Percentiles rank a stretch among this genome's conserved stretches.
Conservation (phyloP, 2,113 vertebrate genomes). For the Leucosticte australis region DNA sequence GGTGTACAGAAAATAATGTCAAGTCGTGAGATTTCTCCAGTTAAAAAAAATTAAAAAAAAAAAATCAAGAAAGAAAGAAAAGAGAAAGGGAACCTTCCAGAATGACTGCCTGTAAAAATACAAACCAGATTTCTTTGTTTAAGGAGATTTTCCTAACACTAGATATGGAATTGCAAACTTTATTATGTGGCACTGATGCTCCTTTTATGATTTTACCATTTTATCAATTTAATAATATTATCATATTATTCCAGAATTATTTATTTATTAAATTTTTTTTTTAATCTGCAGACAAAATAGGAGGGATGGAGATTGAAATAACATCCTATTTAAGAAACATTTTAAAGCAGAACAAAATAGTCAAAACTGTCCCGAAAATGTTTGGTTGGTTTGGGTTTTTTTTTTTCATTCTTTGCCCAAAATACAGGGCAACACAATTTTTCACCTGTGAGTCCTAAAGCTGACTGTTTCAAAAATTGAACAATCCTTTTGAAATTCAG, state of each 20-base stretch:
- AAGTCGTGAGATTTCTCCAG: background rate
- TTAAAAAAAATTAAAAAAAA: background rate
- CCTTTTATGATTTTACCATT: background rate
- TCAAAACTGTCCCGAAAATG: background rate
- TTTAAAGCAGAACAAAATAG: background rate
- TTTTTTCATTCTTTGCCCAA: background rate
- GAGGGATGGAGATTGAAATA: background rate
- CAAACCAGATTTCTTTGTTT: background rate
- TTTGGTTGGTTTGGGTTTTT: accelerated
- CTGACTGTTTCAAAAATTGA: background rate
- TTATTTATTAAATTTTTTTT: background rate
- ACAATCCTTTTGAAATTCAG: background rate
- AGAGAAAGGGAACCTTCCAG: background rate
- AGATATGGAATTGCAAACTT: background rate
- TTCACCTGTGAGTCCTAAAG: background rate
- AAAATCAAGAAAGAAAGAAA: no score
- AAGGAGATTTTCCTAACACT: background rate
- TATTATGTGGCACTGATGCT: background rate
- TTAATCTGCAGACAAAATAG: background rate
- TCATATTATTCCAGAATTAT: background rate
- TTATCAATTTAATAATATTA: background rate
- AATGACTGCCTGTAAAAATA: background rate
- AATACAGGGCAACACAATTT: background rate
- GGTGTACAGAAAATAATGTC: background rate
- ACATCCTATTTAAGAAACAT: background rate